Percentiles rank a stretch among this genome's conserved stretches.
These are phyloP conservation scores for Lasioglossum figueresi DNA, from an alignment of 2,888 invertebrate species.

Conservation along the genomic window DNA sequence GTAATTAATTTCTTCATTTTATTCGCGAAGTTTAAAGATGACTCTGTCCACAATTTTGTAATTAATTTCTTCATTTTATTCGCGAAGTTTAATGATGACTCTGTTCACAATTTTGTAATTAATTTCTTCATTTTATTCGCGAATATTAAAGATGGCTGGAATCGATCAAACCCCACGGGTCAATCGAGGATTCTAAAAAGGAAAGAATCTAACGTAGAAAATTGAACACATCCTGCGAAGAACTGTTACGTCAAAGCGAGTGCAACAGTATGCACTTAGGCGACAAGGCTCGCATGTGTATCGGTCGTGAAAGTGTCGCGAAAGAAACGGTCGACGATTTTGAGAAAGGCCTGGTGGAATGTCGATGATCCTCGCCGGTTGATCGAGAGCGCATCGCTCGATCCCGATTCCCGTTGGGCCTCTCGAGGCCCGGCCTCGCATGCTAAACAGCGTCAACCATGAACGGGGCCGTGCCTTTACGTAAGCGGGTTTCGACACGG, in stretches of 20 bases:
- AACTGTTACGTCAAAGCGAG: neutral
- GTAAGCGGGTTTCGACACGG: slow-evolving; percentile 66
- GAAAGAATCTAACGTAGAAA: too few relatives aligned
- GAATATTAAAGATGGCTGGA: too few relatives aligned
- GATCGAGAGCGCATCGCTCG: neutral
- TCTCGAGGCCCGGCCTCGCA: neutral
- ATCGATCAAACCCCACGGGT: too few relatives aligned
- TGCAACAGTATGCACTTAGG: neutral
- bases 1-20: too few relatives aligned
- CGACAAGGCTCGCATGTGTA: neutral
- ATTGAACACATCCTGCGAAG: too few relatives aligned
- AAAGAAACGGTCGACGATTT: neutral
- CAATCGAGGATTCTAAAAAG: too few relatives aligned
- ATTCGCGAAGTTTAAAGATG: too few relatives aligned
- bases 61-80: too few relatives aligned
- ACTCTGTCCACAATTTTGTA: too few relatives aligned
- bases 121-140: too few relatives aligned
- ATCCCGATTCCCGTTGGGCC: neutral
- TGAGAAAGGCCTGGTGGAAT: neutral
- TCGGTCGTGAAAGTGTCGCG: neutral
- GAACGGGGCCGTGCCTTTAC: slow-evolving; percentile 48
- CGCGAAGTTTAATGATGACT: too few relatives aligned
- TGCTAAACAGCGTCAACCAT: neutral
- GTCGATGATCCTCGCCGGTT: neutral
- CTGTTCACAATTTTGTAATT: too few relatives aligned